These are phyloP conservation scores for Channallabes apus DNA, from an alignment of 2,797 vertebrate genomes.

Conservation along the genomic window DNA sequence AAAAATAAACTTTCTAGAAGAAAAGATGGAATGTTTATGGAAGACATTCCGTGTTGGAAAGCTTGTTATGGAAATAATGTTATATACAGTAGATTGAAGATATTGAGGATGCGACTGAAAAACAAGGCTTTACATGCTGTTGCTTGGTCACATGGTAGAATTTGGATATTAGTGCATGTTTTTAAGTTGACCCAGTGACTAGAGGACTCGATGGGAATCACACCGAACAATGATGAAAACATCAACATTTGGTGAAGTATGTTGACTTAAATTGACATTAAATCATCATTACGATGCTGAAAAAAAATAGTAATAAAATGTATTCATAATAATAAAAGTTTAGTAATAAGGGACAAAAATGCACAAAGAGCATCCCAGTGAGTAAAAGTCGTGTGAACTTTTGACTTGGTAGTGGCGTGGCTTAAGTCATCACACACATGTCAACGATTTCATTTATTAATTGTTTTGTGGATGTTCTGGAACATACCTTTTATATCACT, in stretches of 20 bases:
- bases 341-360: not conserved
- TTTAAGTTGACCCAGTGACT: not conserved
- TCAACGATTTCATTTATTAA: too few relatives aligned
- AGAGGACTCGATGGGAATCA: not conserved
- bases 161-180: not conserved
- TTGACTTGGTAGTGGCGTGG: not conserved
- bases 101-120: not conserved
- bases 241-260: not conserved
- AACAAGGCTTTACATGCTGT: not conserved
- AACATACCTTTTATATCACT: not conserved
- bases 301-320: too few relatives aligned
- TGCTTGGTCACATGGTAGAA: not conserved
- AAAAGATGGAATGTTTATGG: not conserved
- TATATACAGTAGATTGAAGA: not conserved
- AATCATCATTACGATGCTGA: not conserved
- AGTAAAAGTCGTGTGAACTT: not conserved
- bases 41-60: not conserved
- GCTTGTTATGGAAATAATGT: not conserved
- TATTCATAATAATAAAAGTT: too few relatives aligned
- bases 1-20: slow-evolving; percentile 3
- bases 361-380: not conserved
- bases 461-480: not conserved
- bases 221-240: not conserved
- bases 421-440: not conserved
- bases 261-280: not conserved